Evolutionary conservation across 2,888 invertebrate genomes (phyloP), one percentile per base, ranked within the genome.

Genomic region (Candidula unifasciata): DNA sequence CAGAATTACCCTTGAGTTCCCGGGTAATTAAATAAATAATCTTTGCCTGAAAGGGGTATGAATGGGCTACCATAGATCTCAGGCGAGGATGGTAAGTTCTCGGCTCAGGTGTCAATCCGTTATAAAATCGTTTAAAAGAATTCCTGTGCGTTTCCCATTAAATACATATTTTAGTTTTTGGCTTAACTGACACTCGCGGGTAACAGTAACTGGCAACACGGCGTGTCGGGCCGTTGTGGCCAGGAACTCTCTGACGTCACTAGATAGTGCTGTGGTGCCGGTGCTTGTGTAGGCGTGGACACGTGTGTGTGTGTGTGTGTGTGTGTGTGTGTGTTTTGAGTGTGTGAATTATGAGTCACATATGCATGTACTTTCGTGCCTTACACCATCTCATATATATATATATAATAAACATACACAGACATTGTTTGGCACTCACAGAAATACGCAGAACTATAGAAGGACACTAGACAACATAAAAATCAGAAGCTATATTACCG

Each of bases 21-120:
- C 13, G 35, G 60, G 64, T 81, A 81, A 81, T 81, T 81, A 81
- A 81, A 81, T 60, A 60, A 81, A 74, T 73, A 60, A 73, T 73
- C 73, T 81, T n/a, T 3, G 5, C 24, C 54, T 73, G 37, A 81
- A 81, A 30, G 73, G 37, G 73, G 60, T 30, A 73, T 57, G 57
- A 78, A 78, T 73, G 73, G 81, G 81, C 16, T 24, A 54, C 81
- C 16, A 27, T 13, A 57, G 73, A 60, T 24, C 71, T 21, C 18
- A n/a, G 2, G 8, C 27, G 24, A 57, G 73, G 57, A 37, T 73
- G 64, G 54, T 35, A 57, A 60, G 33, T 37, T 30, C 44, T 52
- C 13, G 30, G 24, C 57, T 57, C 30, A 24, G 35, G 60, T 71
- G 60, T 73, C 71, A 81, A 18, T 60, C 18, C 18, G 24, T 44